These are phyloP conservation scores for Calliphora vomitoria DNA, from an alignment of 2,888 invertebrate genomes.

Conservation along the genomic window DNA sequence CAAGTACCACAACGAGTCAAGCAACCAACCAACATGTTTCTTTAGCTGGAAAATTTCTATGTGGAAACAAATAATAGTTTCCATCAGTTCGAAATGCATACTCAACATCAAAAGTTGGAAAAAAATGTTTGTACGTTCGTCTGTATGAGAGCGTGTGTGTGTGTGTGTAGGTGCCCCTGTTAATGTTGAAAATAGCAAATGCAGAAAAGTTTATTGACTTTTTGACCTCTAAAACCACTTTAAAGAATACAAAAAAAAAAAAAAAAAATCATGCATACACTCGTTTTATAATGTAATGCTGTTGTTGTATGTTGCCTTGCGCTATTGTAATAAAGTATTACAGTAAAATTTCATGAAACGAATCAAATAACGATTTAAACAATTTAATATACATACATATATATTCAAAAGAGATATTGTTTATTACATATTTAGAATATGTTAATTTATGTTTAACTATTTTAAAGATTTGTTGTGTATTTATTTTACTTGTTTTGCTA, in stretches of 20 bases:
- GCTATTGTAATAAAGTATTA: not conserved
- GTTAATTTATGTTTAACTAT: too few species aligned
- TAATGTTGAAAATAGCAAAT: conserved; percentile 50
- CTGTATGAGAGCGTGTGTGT: not conserved
- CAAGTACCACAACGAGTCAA: conserved; percentile 27
- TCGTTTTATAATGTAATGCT: conserved; percentile 15
- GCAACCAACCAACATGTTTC: conserved; percentile 43
- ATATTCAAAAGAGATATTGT: too few species aligned
- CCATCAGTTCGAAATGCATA: conserved; percentile 35
- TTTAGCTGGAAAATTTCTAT: conserved; percentile 51
- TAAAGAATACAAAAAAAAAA: conserved; percentile 32
- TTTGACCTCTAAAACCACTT: conserved; percentile 72
- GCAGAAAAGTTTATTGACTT: conserved; percentile 72
- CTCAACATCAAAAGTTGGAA: conserved; percentile 26
- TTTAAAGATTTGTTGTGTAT: too few species aligned
- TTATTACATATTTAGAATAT: too few species aligned
- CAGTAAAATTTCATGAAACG: not conserved
- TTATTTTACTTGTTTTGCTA: too few species aligned
- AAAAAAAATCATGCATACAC: not conserved
- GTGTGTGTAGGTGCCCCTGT: conserved; percentile 46
- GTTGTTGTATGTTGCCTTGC: not conserved
- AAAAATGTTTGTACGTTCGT: conserved; percentile 6
- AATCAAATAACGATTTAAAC: not conserved
- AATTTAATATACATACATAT: too few species aligned
- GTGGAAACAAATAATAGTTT: not conserved